Conservation (phyloP, 2,797 vertebrate genomes). For the Oophaga sylvatica region DNA sequence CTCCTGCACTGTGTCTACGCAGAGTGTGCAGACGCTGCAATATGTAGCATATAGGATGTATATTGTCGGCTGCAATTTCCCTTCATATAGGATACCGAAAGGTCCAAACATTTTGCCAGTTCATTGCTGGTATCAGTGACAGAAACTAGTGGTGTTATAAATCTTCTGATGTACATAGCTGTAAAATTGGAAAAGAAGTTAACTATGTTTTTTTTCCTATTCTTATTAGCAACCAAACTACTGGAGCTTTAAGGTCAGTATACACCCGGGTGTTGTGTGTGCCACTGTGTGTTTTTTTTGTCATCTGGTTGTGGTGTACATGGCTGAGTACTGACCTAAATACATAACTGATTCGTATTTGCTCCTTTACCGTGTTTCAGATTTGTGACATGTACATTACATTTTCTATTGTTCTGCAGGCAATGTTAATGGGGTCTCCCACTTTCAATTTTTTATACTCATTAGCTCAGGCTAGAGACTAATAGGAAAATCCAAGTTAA, state of each 20-base stretch:
- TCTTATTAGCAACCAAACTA: slow-evolving; percentile 94
- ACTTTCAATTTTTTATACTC: no score
- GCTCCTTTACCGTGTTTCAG: background rate
- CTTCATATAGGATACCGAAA: background rate
- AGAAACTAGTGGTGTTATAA: background rate
- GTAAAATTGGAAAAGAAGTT: background rate
- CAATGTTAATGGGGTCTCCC: no score
- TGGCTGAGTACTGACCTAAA: background rate
- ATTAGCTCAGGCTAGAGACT: no score
- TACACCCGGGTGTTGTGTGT: slow-evolving; percentile 73
- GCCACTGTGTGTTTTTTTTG: slow-evolving; percentile 42
- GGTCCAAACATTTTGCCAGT: background rate
- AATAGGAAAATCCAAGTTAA: no score
- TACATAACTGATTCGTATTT: background rate
- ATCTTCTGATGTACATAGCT: background rate
- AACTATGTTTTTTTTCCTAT: slow-evolving; percentile 67
- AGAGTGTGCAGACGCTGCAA: background rate
- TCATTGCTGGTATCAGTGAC: background rate
- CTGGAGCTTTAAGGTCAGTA: slow-evolving; percentile 99
- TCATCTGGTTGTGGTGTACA: background rate
- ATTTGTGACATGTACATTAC: background rate
- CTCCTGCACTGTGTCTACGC: background rate
- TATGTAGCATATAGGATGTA: background rate
- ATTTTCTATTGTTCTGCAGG: background rate
- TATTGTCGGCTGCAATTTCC: background rate